Evolutionary conservation across 2,113 vertebrate species (phyloP).

Genomic region (Aptenodytes forsteri): DNA sequence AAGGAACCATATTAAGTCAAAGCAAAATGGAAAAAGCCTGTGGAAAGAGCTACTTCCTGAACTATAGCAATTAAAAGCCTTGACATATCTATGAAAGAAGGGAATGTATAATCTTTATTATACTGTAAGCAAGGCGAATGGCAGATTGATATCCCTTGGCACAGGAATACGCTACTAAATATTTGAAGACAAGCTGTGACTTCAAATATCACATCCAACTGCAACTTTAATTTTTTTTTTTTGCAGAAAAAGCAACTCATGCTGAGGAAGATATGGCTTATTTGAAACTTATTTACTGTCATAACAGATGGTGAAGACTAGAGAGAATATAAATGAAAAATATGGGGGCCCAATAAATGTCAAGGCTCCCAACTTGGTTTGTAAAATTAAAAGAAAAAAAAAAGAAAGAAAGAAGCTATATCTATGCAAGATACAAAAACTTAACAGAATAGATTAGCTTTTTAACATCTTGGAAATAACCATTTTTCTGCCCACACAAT

Average conservation of each 20-base stretch:
- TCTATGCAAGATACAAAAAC: constrained; percentile 53
- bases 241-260: constrained; percentile 68
- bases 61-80: constrained; percentile 40
- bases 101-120: constrained; percentile 62
- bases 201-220: constrained; percentile 72
- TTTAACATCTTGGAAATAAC: constrained; percentile 59
- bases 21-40: not conserved
- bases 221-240: constrained; percentile 57
- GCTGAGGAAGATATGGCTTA: constrained; percentile 70
- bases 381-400: constrained; percentile 51
- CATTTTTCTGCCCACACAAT: constrained; percentile 42
- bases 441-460: constrained; percentile 61
- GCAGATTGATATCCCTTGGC: constrained; percentile 72
- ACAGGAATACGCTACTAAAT: constrained; percentile 60
- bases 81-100: constrained; percentile 49
- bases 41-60: constrained; percentile 13
- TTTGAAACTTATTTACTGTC: constrained; percentile 71
- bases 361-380: constrained; percentile 62
- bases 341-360: constrained; percentile 73
- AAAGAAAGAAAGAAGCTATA: constrained; percentile 20
- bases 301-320: constrained; percentile 72
- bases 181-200: constrained; percentile 74
- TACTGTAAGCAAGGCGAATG: constrained; percentile 65
- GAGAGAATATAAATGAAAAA: constrained; percentile 73
- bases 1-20: not conserved